Evolutionary conservation across 2,113 vertebrate species (phyloP), one percentile per base, ranked within the genome.

Genomic region (Bambusicola thoracicus): DNA sequence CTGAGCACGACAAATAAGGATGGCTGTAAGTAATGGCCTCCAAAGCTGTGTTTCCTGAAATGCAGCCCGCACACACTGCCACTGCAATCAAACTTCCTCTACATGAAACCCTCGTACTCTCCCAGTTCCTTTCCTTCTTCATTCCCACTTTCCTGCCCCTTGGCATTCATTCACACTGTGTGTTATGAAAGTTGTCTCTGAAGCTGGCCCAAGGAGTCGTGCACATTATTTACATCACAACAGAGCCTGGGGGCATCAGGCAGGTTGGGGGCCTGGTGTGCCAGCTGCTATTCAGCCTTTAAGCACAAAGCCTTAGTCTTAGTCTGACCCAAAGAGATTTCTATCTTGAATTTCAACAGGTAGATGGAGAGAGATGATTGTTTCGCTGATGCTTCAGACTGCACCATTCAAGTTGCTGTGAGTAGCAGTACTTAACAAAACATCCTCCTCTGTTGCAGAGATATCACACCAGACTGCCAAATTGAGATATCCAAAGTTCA

Each of bases 151-250:
- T 92, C 73, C 61, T 81, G 53, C 58, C 91, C 51, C 74, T 93
- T 90, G 89, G 94, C 95, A 81, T 92, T 92, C 66, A 38, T 81
- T 92, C 90, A 44, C 15, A 5, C 43, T 75, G 76, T 30, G 11
- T 16, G n/a, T 92, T 90, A 90, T 93, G 92, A 84, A 75, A 88
- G 90, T 81, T 75, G 76, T 91, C 48, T 94, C 82, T 88, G 92
- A 94, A 94, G 87, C 58, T 93, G 91, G 61, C 90, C 40, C 36
- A 72, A 90, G 61, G 77, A 96, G n/a, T 67, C 3, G 4, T 88
- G 88, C 61, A 11, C 88, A 49, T 69, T 94, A 96, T 96, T 94
- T 96, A 96, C 92, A 93, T 90, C 82, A 96, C 87, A 96, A 86
- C 69, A 88, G 82, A 81, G 44, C 80, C 69, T 29, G 40, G 44